Conservation (phyloP, 2,113 vertebrate genomes). For the Etia nguti region DNA sequence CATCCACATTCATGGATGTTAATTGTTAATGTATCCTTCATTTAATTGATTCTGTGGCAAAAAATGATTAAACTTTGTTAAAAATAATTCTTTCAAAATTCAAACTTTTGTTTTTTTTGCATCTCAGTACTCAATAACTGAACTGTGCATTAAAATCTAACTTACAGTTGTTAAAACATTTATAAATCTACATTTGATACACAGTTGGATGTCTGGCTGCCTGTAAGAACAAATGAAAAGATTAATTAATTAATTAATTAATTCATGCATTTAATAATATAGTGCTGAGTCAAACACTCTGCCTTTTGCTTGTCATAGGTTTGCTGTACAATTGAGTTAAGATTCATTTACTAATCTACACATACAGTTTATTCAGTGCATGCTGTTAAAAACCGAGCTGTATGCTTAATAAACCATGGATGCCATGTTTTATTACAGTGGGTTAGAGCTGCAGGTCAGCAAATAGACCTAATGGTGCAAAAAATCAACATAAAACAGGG, state of each 20-base stretch:
- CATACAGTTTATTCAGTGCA: conserved; percentile 25
- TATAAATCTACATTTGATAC: background rate
- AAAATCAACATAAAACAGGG: conserved; percentile 65
- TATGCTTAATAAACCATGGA: conserved; percentile 50
- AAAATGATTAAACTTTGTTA: background rate
- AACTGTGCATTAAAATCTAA: background rate
- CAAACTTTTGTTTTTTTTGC: no score
- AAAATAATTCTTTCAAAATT: background rate
- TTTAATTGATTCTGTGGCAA: background rate
- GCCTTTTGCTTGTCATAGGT: background rate
- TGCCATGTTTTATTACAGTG: conserved; percentile 35
- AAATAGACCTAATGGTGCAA: conserved; percentile 67
- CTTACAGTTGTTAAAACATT: background rate
- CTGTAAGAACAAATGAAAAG: background rate
- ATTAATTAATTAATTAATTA: background rate
- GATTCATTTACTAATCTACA: background rate
- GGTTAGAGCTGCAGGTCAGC: conserved; percentile 61
- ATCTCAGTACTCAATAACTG: background rate
- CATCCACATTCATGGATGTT: background rate
- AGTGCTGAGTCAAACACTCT: background rate
- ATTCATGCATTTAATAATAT: background rate
- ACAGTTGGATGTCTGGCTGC: background rate
- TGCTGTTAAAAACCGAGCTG: conserved; percentile 37
- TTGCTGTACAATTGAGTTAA: background rate
- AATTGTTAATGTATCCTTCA: background rate